Conservation (phyloP, 2,113 vertebrate species). For the Thamnophis sirtalis region DNA sequence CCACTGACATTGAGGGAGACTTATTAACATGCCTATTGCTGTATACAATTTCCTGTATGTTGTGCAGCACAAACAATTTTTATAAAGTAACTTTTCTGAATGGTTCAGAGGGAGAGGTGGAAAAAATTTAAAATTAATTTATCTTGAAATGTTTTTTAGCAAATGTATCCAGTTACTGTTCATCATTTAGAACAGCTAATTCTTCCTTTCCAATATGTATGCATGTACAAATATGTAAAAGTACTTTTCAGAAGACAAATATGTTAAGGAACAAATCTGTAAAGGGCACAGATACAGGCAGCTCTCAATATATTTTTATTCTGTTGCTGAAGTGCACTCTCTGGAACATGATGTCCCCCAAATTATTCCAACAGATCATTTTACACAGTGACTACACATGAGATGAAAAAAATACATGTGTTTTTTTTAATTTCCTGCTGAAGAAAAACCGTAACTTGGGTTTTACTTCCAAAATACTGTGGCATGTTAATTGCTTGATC, state of each 20-base stretch:
- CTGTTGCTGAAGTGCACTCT: constrained; percentile 51
- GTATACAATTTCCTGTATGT: neutral
- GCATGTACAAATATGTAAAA: neutral
- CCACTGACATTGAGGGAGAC: neutral
- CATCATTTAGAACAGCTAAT: neutral
- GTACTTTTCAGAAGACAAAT: neutral
- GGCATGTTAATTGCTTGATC: constrained; percentile 87
- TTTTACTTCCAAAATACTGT: constrained; percentile 81
- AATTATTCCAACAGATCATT: constrained; percentile 59
- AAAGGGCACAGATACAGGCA: constrained; percentile 64
- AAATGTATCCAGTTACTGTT: neutral
- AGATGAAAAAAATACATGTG: constrained; percentile 67
- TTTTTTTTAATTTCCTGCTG: constrained; percentile 36
- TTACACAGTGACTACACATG: constrained; percentile 56
- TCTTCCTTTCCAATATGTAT: neutral
- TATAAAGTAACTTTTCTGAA: neutral
- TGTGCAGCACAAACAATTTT: neutral
- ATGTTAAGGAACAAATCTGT: constrained; percentile 63
- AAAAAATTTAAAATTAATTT: neutral
- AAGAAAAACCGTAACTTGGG: constrained; percentile 70
- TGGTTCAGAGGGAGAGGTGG: neutral
- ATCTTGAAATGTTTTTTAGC: neutral
- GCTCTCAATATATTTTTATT: constrained; percentile 66
- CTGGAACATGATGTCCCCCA: constrained; percentile 26
- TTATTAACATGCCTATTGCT: neutral